These are phyloP conservation scores for Tridacna crocea DNA, from an alignment of 2,888 invertebrate species.

Conservation along the genomic window DNA sequence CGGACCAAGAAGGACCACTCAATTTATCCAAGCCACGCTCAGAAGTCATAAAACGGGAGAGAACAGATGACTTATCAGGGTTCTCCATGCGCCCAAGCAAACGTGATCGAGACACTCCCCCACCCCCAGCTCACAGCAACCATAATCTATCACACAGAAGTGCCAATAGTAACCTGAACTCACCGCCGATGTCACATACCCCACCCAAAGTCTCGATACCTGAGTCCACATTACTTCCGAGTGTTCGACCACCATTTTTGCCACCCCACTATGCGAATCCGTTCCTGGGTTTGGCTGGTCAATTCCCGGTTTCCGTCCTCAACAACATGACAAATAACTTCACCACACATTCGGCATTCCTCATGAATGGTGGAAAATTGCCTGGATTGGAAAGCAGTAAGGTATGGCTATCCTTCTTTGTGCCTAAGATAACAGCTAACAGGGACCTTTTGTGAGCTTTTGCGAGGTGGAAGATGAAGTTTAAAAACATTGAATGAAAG, in stretches of 20 bases:
- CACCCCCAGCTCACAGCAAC: slow-evolving; percentile 80
- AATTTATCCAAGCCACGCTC: slow-evolving; percentile 94
- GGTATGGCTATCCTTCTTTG: slow-evolving; percentile 52
- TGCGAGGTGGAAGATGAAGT: too few species aligned
- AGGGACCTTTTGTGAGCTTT: too few species aligned
- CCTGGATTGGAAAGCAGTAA: slow-evolving; percentile 73
- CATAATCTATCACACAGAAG: slow-evolving; percentile 35
- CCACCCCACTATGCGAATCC: slow-evolving; percentile 77
- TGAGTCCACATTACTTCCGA: slow-evolving; percentile 62
- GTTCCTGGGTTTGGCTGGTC: slow-evolving; percentile 72
- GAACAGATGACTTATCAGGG: slow-evolving; percentile 36
- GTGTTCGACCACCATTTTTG: slow-evolving; percentile 73
- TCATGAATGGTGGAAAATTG: slow-evolving; percentile 76
- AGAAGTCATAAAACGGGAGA: slow-evolving; percentile 54
- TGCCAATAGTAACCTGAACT: slow-evolving; percentile 68
- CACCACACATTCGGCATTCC: slow-evolving; percentile 62
- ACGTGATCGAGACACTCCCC: slow-evolving; percentile 60
- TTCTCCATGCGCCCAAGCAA: slow-evolving; percentile 46
- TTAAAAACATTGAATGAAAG: too few species aligned
- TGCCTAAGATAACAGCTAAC: neutral
- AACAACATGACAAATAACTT: slow-evolving; percentile 71
- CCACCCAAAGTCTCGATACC: slow-evolving; percentile 83
- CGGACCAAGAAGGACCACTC: slow-evolving; percentile 89
- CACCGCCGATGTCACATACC: slow-evolving; percentile 69
- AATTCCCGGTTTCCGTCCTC: slow-evolving; percentile 70